A percentile compares a stretch with the other conserved stretches of the same genome.
These are phyloP conservation scores for Luperina testacea DNA, from an alignment of 2,888 invertebrate genomes.

Conservation along the genomic window DNA sequence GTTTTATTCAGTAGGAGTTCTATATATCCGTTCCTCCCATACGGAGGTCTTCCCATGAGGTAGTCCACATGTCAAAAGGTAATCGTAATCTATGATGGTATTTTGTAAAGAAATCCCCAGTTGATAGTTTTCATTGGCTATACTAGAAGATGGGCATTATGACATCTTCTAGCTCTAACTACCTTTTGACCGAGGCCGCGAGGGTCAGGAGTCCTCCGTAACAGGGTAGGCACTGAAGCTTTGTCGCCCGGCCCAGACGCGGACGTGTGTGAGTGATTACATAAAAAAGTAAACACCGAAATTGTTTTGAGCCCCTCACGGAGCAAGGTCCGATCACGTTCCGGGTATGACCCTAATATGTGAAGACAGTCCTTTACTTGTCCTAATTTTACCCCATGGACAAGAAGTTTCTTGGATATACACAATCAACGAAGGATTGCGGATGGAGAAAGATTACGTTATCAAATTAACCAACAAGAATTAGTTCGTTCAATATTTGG, in stretches of 20 bases:
- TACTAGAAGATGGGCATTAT: background rate
- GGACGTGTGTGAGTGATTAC: background rate
- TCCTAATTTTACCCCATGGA: background rate
- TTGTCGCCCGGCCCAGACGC: background rate
- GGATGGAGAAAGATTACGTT: background rate
- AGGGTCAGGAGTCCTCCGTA: background rate
- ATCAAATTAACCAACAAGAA: slow-evolving; percentile 11
- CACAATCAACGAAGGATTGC: slow-evolving; percentile 1
- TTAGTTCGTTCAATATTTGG: background rate
- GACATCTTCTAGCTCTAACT: background rate
- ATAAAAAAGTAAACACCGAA: background rate
- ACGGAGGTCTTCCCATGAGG: background rate
- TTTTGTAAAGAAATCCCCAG: background rate
- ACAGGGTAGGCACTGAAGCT: background rate
- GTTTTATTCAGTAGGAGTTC: background rate
- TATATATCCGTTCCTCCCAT: background rate
- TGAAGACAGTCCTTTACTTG: background rate
- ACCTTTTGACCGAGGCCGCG: background rate
- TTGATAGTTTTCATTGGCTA: background rate
- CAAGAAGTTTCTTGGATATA: background rate
- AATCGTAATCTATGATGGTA: background rate
- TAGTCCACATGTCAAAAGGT: too few species aligned
- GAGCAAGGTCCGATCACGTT: background rate
- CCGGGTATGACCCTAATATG: background rate
- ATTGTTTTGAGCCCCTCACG: background rate